Conservation (phyloP, 1,140 invertebrate species). For the Ptiloglossa arizonensis region DNA sequence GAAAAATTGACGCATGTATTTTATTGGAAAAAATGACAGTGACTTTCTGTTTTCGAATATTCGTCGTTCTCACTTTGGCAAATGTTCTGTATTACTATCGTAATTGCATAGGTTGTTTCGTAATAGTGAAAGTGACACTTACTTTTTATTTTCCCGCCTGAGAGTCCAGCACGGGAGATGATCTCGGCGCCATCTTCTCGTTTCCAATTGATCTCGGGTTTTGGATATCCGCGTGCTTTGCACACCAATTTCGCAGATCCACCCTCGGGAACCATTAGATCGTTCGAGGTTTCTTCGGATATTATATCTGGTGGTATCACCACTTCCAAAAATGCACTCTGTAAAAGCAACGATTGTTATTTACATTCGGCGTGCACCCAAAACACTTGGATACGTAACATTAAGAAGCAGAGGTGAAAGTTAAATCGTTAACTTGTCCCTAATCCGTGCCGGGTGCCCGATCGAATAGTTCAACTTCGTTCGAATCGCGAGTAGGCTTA, state of each 20-base stretch:
- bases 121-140: slow-evolving; percentile 45
- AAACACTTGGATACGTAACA: too few relatives aligned
- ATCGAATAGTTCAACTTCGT: too few relatives aligned
- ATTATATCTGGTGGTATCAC: slow-evolving; percentile 95
- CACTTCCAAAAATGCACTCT: slow-evolving; percentile 93
- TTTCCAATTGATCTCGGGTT: slow-evolving; percentile 92
- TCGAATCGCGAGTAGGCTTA: too few relatives aligned
- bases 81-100: too few relatives aligned
- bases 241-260: slow-evolving; percentile 93
- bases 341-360: slow-evolving; percentile 57
- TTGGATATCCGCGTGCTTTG: slow-evolving; percentile 91
- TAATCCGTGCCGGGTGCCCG: too few relatives aligned
- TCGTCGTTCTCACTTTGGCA: too few relatives aligned
- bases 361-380: too few relatives aligned
- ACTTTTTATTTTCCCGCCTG: slow-evolving; percentile 88
- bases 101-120: background rate
- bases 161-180: slow-evolving; percentile 86
- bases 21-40: too few relatives aligned
- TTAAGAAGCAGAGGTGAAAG: too few relatives aligned
- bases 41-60: too few relatives aligned
- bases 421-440: too few relatives aligned
- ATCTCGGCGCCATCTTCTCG: slow-evolving; percentile 93
- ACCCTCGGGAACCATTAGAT: slow-evolving; percentile 95
- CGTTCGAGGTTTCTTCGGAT: slow-evolving; percentile 92
- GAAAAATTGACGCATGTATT: too few relatives aligned